Evolutionary conservation across 2,797 vertebrate genomes (phyloP).

Genomic region (Ataeniobius toweri): DNA sequence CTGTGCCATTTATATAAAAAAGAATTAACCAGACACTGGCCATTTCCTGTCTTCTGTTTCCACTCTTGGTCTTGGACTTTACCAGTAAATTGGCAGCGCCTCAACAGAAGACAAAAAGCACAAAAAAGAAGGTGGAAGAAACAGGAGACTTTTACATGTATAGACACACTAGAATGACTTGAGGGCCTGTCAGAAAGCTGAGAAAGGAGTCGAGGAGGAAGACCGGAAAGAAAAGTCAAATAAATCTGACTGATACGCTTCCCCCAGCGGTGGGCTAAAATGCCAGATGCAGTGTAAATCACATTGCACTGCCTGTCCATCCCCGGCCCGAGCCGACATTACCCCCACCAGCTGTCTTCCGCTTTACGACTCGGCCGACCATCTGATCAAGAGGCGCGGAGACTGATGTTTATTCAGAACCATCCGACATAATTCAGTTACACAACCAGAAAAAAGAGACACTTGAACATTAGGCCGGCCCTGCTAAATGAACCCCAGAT

Average conservation of each 20-base stretch:
- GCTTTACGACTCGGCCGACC: conserved; percentile 76
- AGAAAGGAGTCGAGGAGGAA: conserved; percentile 63
- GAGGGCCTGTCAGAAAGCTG: conserved; percentile 78
- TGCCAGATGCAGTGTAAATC: conserved; percentile 84
- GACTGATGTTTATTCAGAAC: conserved; percentile 86
- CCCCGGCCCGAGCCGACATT: conserved; percentile 72
- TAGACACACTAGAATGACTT: conserved; percentile 81
- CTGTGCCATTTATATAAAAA: conserved; percentile 44
- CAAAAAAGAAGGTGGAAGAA: conserved; percentile 18
- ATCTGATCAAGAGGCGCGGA: conserved; percentile 69
- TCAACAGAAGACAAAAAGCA: conserved; percentile 52
- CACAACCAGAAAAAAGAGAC: conserved; percentile 69
- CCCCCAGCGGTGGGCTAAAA: conserved; percentile 75
- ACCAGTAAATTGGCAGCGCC: conserved; percentile 72
- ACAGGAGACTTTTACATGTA: conserved; percentile 71
- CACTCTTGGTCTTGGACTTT: conserved; percentile 46
- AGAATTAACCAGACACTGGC: conserved; percentile 41
- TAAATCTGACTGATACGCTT: conserved; percentile 84
- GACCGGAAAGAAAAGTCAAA: conserved; percentile 78
- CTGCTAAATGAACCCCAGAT: conserved; percentile 62
- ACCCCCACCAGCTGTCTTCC: conserved; percentile 78
- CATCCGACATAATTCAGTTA: conserved; percentile 79
- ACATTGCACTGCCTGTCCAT: conserved; percentile 75
- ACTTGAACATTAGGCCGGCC: conserved; percentile 74
- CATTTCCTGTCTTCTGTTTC: conserved; percentile 45